Evolutionary conservation across 92 coral and sea anemone genomes (phyloP).

Genomic region (Epizoanthus ramosus): DNA sequence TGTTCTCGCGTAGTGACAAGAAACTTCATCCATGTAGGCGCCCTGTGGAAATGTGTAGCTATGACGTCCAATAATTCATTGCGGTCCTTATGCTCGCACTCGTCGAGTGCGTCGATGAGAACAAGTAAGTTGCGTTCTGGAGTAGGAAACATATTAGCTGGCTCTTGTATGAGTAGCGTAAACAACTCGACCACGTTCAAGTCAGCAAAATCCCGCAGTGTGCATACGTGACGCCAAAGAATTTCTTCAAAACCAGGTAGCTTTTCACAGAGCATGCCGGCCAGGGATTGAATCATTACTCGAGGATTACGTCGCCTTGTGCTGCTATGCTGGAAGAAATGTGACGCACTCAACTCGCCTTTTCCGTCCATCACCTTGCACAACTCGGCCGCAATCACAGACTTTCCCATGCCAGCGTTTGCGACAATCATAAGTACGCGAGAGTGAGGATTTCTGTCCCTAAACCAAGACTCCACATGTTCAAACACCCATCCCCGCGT

Average conservation of each 20-base stretch:
- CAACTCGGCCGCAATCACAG: constrained; percentile 66
- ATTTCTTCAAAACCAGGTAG: constrained; percentile 62
- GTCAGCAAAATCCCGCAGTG: constrained; percentile 38
- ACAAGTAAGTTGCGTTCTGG: constrained; percentile 56
- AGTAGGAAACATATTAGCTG: constrained; percentile 49
- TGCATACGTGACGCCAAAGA: constrained; percentile 42
- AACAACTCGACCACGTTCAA: constrained; percentile 59
- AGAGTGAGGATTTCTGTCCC: constrained; percentile 39
- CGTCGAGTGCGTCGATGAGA: constrained; percentile 71
- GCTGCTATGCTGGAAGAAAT: constrained; percentile 64
- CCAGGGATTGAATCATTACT: constrained; percentile 67
- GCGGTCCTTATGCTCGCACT: constrained; percentile 58
- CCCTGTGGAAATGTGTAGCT: constrained; percentile 48
- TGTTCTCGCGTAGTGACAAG: constrained; percentile 70
- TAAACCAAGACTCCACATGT: constrained; percentile 58
- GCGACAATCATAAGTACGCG: constrained; percentile 63
- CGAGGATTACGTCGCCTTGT: constrained; percentile 59
- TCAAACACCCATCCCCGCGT: constrained; percentile 68
- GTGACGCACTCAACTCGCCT: constrained; percentile 47
- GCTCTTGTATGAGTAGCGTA: constrained; percentile 63
- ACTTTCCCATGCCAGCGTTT: constrained; percentile 79
- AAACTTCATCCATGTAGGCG: constrained; percentile 68
- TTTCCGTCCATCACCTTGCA: constrained; percentile 42
- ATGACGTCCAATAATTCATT: constrained; percentile 53
- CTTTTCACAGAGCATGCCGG: constrained; percentile 56